These are phyloP conservation scores for Ptychodera flava DNA, from an alignment of 35 echinoderm and acorn worm species.

Conservation along the genomic window DNA sequence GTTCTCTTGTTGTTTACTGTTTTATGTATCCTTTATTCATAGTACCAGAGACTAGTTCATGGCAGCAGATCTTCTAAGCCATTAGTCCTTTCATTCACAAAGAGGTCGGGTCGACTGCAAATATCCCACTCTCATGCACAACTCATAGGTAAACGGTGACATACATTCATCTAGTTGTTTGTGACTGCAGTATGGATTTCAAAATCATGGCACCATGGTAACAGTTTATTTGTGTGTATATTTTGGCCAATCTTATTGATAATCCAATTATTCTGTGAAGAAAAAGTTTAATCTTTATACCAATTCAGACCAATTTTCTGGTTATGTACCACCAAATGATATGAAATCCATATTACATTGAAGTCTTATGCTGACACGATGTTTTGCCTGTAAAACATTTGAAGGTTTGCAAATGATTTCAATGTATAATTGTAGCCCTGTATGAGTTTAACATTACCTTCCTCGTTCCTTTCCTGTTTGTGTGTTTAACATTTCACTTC, in stretches of 20 bases:
- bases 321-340: no score
- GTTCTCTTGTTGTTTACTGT: no score
- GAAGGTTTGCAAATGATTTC: no score
- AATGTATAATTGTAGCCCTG: no score
- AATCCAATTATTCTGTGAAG: no score
- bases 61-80: neutral
- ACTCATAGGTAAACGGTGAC: neutral
- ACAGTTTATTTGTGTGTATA: neutral
- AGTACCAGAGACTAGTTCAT: neutral
- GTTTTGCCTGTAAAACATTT: no score
- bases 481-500: no score
- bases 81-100: neutral
- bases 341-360: neutral
- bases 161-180: neutral
- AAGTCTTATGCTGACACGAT: neutral
- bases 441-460: no score
- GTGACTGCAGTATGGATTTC: neutral
- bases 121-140: neutral
- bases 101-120: neutral
- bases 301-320: no score
- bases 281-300: no score
- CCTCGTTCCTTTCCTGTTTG: no score
- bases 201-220: neutral
- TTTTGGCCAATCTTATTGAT: neutral
- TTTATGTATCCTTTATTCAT: neutral